Conservation (phyloP, 92 coral and sea anemone genomes). For the Actinostola sp. region DNA sequence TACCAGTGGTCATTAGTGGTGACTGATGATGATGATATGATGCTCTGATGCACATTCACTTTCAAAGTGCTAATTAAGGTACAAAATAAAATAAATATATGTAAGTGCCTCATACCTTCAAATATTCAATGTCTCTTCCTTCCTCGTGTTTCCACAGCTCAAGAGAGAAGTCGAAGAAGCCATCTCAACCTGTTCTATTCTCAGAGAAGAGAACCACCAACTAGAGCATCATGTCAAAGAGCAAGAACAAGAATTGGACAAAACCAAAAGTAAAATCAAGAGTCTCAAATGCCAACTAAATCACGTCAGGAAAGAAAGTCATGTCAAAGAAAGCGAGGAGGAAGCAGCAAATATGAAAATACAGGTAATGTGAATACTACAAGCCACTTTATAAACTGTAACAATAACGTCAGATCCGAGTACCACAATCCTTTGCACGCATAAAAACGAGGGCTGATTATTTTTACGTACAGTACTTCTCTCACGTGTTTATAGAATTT, state of each 20-base stretch:
- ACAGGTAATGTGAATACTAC: slow-evolving; percentile 55
- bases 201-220: slow-evolving; percentile 69
- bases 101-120: too few relatives aligned
- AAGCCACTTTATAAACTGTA: too few relatives aligned
- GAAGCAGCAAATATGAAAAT: slow-evolving; percentile 63
- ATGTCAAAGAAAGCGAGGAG: slow-evolving; percentile 67
- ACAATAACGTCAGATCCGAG: too few relatives aligned
- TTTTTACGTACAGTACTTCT: too few relatives aligned
- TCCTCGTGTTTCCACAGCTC: slow-evolving; percentile 48
- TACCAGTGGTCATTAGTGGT: too few relatives aligned
- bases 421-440: too few relatives aligned
- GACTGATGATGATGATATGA: too few relatives aligned
- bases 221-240: slow-evolving; percentile 69
- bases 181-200: slow-evolving; percentile 40
- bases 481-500: slow-evolving; percentile 64
- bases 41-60: too few relatives aligned
- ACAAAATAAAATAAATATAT: too few relatives aligned
- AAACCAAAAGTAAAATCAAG: slow-evolving; percentile 55
- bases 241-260: slow-evolving; percentile 57
- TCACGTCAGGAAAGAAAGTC: slow-evolving; percentile 59
- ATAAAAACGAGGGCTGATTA: too few relatives aligned
- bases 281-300: slow-evolving; percentile 72
- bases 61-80: too few relatives aligned
- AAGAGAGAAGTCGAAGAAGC: slow-evolving; percentile 87
- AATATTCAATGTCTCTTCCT: background rate